Conservation (phyloP, 37 sponge, comb jelly and placozoan genomes). For the Corticium candelabrum region DNA sequence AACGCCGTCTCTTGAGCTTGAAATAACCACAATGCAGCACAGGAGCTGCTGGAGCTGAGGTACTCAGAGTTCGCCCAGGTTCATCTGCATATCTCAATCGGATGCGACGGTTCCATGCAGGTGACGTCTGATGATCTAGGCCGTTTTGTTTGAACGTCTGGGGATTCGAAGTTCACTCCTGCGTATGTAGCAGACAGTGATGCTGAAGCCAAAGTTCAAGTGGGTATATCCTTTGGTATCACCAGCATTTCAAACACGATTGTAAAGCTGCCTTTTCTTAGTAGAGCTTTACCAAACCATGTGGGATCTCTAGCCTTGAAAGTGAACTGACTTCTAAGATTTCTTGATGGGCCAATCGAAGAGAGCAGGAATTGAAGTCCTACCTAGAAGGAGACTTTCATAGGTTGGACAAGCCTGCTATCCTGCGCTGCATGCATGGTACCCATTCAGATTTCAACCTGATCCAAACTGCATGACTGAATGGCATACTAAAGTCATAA, state of each 20-base stretch:
- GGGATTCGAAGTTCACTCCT: background rate
- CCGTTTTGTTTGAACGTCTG: no score
- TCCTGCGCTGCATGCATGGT: constrained; percentile 8
- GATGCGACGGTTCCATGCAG: no score
- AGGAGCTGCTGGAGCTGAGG: background rate
- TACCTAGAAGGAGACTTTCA: background rate
- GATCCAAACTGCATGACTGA: no score
- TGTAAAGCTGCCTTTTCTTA: background rate
- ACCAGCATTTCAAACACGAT: background rate
- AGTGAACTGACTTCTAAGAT: background rate
- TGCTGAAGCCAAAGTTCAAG: background rate
- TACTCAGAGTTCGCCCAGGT: background rate
- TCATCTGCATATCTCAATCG: background rate
- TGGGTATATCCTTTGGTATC: background rate
- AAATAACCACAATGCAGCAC: background rate
- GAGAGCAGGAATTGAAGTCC: background rate
- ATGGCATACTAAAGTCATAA: no score
- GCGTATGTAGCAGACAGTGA: background rate
- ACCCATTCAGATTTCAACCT: no score
- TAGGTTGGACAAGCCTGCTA: background rate
- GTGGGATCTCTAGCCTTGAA: background rate
- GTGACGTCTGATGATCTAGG: no score
- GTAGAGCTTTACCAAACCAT: background rate
- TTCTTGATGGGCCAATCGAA: background rate
- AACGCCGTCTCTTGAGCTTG: background rate